Evolutionary conservation across 2,113 vertebrate genomes (phyloP), one percentile per base, ranked within the genome.

Genomic region (Aphyosemion australe): DNA sequence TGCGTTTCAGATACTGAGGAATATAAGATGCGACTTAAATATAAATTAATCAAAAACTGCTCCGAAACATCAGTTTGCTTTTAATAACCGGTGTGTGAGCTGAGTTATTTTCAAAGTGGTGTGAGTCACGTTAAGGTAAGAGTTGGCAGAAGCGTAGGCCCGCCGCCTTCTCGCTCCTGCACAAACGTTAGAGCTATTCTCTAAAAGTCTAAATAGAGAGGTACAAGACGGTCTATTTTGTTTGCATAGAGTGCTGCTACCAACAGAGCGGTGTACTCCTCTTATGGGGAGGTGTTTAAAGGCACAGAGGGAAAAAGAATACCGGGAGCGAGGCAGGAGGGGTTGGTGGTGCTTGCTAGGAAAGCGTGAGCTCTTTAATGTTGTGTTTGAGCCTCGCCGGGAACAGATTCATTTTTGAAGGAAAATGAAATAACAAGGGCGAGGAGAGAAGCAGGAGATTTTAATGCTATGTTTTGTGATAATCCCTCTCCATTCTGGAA

Each of bases 401-500:
- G 76, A 79, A 82, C 83, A 83, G 78, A 88, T 89, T 91, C 84
- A 87, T 90, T 88, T 85, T 72, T 70, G 72, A 78, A 66, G 88
- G 69, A 88, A 90, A 90, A 90, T 85, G 78, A 92, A 90, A 87
- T 86, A 88, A 88, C 81, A 85, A 81, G 75, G 65, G 74, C 73
- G 78, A 78, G 65, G 66, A 65, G 75, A 79, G 75, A 79, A 76
- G 77, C 70, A 79, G 66, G 82, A 83, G 83, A 90, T 88, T 90
- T 87, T 88, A 85, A 88, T 88, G 86, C 79, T 80, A 88, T 84
- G 82, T 85, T 88, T 86, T 83, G 82, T 88, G 87, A 90, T 90
- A 90, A 92, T 88, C 88, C 82, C 84, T 87, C 78, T 84, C 83
- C 78, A 84, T 90, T 91, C 90, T 90, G 83, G 79, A 91, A 90